Conservation (phyloP, 2,797 vertebrate species). For the Amblyraja radiata region DNA sequence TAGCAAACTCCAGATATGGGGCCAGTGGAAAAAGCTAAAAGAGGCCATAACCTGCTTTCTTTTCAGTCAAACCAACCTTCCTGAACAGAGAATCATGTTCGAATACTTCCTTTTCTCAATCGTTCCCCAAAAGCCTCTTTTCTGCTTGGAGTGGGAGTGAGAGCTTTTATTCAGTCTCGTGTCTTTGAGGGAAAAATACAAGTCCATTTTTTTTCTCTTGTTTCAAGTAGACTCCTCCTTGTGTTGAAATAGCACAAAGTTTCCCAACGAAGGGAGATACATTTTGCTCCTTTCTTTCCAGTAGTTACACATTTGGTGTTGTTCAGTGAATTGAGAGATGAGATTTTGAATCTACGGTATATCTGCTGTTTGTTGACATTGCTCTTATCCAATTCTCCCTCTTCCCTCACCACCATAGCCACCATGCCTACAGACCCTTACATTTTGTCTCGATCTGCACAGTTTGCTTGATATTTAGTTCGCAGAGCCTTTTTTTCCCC, state of each 20-base stretch:
- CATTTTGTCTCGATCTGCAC: not conserved
- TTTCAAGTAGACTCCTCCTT: not conserved
- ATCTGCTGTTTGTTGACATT: not conserved
- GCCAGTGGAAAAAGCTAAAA: not conserved
- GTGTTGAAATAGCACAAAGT: not conserved
- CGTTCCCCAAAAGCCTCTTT: not conserved
- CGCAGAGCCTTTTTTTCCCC: not conserved
- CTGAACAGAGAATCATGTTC: not conserved
- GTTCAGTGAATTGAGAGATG: not conserved
- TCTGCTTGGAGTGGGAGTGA: not conserved
- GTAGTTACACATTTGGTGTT: not conserved
- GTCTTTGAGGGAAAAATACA: not conserved
- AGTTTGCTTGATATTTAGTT: not conserved
- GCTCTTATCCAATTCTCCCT: not conserved
- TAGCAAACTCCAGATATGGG: not conserved
- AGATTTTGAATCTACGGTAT: not conserved
- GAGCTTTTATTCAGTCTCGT: constrained; percentile 17
- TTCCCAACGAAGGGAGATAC: not conserved
- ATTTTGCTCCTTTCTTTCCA: not conserved
- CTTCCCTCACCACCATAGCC: too few relatives aligned
- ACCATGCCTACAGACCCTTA: too few relatives aligned
- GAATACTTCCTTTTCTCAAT: not conserved
- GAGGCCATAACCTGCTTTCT: not conserved
- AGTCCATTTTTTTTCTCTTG: not conserved
- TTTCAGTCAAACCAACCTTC: not conserved